A percentile compares a stretch with the other conserved stretches of the same genome.
phyloP scores from a whole-genome alignment of 2,113 vertebrate species.

The Promerops cafer region DNA sequence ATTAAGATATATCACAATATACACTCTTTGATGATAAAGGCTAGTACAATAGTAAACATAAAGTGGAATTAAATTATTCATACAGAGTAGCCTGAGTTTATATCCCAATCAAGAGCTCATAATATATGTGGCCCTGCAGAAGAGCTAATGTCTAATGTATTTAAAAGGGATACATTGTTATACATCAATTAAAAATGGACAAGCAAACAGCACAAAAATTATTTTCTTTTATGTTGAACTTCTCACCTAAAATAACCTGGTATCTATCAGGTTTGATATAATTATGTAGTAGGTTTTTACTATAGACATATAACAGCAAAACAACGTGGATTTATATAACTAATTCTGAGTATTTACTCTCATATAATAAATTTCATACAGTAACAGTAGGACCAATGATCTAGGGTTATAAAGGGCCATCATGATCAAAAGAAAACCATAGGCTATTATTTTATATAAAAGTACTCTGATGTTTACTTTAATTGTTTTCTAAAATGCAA shows the following conservation, averaged over 20 bases:
- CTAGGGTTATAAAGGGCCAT: background rate
- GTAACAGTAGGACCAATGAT: background rate
- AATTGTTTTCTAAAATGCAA: background rate
- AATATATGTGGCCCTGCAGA: background rate
- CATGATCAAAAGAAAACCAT: background rate
- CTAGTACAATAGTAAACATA: background rate
- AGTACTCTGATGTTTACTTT: background rate
- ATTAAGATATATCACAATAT: background rate
- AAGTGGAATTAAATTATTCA: background rate
- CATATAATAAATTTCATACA: background rate
- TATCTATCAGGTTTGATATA: background rate
- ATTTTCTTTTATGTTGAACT: background rate
- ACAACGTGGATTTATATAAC: background rate
- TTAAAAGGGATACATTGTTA: background rate
- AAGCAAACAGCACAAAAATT: accelerated
- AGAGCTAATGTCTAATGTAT: background rate
- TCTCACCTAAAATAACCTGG: background rate
- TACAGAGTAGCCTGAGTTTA: background rate
- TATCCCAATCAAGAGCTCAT: background rate
- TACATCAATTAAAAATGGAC: background rate
- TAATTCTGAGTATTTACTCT: background rate
- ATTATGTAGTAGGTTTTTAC: background rate
- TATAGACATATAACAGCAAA: background rate
- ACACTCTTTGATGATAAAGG: background rate
- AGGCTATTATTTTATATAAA: background rate